Evolutionary conservation across 2,797 vertebrate genomes (phyloP), one percentile per base, ranked within the genome.

Genomic region (Ctenosaura bakeri): DNA sequence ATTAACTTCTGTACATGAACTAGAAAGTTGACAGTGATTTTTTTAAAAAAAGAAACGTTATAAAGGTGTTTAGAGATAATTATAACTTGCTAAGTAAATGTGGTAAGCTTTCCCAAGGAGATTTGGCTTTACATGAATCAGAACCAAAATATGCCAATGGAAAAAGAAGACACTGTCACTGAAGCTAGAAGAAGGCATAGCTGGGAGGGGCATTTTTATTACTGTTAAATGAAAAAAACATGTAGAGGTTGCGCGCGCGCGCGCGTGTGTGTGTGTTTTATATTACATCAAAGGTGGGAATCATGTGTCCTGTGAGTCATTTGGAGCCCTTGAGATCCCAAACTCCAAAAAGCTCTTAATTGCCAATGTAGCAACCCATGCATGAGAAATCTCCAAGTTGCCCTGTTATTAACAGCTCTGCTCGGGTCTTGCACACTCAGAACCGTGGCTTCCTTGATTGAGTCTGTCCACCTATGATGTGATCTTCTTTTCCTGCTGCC

Each of bases 141-240:
- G 10, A 66, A 20, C 16, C 54, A 59, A 32, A 29, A 64, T 50
- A 13, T 64, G 2, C 5, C 16, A 14, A 26, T 29, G 4, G 56
- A n/a, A 73, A 46, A 35, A 69, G 16, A 20, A 56, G 56, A 24
- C 22, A 16, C 3, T 73, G 32, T 42, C 20, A 74, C 24, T 86
- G 85, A 87, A 59, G 35, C 9, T n/a, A 79, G 42, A 35, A 87
- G n/a, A 86, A 35, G 35, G 35, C 59, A 62, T 35, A 32, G 56
- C 54, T 46, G 78, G 85, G 85, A 78, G 78, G 46, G 54, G 42
- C 54, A 64, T 79, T 38, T 42, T 78, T 24, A 79, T 87, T 62
- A 76, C 12, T 46, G 29, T 79, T 64, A 50, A 85, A 66, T 35
- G 71, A 9, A 86, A 13, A n/a, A 22, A 20, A 13, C 12, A 4